Evolutionary conservation across 1,140 invertebrate genomes (phyloP).

Genomic region (Acromyrmex heyeri): DNA sequence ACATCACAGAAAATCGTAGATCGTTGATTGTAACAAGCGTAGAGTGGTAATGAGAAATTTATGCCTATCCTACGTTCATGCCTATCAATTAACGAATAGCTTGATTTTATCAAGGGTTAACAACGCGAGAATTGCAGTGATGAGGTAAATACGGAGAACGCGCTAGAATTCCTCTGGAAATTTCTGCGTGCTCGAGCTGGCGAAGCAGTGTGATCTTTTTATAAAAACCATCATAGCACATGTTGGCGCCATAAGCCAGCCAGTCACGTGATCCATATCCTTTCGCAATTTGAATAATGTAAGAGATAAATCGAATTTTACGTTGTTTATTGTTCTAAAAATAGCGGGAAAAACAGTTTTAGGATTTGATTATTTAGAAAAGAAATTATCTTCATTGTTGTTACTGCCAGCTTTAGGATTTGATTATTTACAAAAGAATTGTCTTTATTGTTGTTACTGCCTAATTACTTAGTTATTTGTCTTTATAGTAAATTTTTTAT

Average conservation of each 20-base stretch:
- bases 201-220: conserved; percentile 59
- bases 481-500: neutral
- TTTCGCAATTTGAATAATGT: conserved; percentile 56
- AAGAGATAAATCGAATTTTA: conserved; percentile 24
- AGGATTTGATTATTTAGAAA: neutral
- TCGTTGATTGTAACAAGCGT: neutral
- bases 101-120: conserved; percentile 23
- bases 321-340: conserved; percentile 19
- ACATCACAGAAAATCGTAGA: conserved; percentile 18
- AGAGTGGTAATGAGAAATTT: conserved; percentile 20
- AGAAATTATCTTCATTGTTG: neutral
- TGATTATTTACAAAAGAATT: neutral
- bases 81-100: conserved; percentile 25
- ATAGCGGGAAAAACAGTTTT: neutral
- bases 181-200: conserved; percentile 41
- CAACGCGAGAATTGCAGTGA: neutral
- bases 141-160: neutral
- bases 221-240: conserved; percentile 60
- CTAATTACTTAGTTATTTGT: neutral
- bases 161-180: conserved; percentile 43
- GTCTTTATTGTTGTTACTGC: neutral
- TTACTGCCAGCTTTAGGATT: neutral
- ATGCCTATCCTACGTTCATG: neutral
- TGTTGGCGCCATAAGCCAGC: conserved; percentile 63
- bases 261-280: conserved; percentile 68